Percentiles rank a stretch among this genome's conserved stretches.
These are phyloP conservation scores for Tachuris rubrigastra DNA, from an alignment of 2,113 vertebrate species.

Conservation along the genomic window DNA sequence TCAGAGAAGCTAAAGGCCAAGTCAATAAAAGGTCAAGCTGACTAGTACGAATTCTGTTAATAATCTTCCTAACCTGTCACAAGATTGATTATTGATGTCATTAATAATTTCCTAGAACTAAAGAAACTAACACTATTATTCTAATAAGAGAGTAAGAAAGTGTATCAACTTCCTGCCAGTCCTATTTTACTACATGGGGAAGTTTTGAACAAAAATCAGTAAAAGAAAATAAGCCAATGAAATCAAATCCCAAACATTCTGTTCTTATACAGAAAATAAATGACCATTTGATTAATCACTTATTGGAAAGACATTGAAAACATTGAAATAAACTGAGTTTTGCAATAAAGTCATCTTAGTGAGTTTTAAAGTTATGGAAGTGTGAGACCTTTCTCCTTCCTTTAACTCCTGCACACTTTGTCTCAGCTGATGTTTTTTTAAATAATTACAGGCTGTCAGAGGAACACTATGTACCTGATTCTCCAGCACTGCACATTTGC, in stretches of 20 bases:
- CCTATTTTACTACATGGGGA: background rate
- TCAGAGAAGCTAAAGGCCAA: conserved; percentile 42
- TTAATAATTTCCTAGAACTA: conserved; percentile 59
- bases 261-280: background rate
- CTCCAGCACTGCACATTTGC: background rate
- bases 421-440: background rate
- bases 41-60: conserved; percentile 63
- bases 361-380: background rate
- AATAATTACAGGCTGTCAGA: background rate
- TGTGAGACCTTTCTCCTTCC: background rate
- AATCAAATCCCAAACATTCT: background rate
- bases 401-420: background rate
- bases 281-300: background rate
- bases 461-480: background rate
- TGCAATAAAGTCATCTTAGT: background rate
- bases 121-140: conserved; percentile 47
- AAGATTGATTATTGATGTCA: conserved; percentile 57
- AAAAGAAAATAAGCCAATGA: background rate
- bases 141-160: background rate
- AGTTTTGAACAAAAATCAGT: background rate
- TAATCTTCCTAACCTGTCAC: conserved; percentile 30
- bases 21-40: conserved; percentile 60
- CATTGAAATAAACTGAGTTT: background rate
- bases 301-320: background rate
- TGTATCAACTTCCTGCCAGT: background rate